These are phyloP conservation scores for Orycteropus afer DNA, from an alignment of 2,113 vertebrate genomes.

Conservation along the genomic window DNA sequence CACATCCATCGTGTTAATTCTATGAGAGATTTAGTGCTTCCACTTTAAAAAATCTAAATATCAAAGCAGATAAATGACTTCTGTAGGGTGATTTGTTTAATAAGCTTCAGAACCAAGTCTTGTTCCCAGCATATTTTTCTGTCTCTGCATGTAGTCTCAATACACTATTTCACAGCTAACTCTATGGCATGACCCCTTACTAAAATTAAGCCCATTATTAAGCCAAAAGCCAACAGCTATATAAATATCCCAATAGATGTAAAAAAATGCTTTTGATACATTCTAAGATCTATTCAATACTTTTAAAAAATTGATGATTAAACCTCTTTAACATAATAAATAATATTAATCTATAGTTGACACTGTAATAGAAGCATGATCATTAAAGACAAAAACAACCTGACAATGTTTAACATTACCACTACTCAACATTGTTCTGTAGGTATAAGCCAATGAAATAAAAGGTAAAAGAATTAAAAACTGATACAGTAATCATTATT, in stretches of 20 bases:
- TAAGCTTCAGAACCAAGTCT: neutral
- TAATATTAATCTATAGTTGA: slow-evolving; percentile 10
- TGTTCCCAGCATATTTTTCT: neutral
- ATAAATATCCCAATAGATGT: neutral
- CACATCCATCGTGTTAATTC: neutral
- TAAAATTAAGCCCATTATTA: neutral
- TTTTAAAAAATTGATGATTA: neutral
- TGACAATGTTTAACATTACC: neutral
- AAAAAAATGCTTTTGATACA: neutral
- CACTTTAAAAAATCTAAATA: slow-evolving; percentile 6
- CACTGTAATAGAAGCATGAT: neutral
- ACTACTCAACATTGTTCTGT: neutral
- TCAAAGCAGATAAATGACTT: slow-evolving; percentile 13
- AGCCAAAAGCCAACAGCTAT: neutral
- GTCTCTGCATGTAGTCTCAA: neutral
- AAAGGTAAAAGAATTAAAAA: neutral
- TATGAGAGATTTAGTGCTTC: neutral
- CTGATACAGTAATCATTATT: neutral
- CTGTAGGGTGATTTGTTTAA: neutral
- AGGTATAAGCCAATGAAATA: neutral
- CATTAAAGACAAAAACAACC: neutral
- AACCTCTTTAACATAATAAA: neutral
- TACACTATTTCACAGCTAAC: neutral
- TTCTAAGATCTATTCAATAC: neutral
- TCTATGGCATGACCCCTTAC: neutral